Conservation (phyloP, 2,888 invertebrate genomes). For the Ophion costatus region DNA sequence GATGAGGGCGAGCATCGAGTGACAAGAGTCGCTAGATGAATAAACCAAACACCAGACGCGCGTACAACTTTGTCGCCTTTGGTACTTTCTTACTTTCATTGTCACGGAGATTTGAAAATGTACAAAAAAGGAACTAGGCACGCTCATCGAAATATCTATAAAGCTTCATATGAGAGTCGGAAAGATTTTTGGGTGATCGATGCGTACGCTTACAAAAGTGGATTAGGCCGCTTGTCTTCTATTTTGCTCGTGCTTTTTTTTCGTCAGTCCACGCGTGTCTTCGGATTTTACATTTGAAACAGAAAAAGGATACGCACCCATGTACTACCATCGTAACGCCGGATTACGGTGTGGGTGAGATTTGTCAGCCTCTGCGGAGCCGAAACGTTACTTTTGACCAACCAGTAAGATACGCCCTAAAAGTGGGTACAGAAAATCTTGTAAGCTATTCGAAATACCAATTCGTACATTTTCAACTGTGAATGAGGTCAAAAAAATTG, state of each 20-base stretch:
- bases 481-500: slow-evolving; percentile 29
- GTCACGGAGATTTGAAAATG: slow-evolving; percentile 7
- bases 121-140: background rate
- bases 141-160: background rate
- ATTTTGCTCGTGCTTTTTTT: slow-evolving; percentile 3
- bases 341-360: background rate
- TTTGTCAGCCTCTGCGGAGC: slow-evolving; percentile 1
- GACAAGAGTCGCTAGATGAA: background rate
- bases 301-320: background rate
- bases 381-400: slow-evolving; percentile 38
- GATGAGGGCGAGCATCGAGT: background rate
- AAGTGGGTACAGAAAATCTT: slow-evolving; percentile 1
- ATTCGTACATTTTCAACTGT: slow-evolving; percentile 15
- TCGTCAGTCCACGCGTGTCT: background rate
- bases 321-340: too few relatives aligned
- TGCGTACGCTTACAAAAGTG: slow-evolving; percentile 50
- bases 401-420: background rate
- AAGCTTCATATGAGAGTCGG: background rate
- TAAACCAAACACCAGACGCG: slow-evolving; percentile 26
- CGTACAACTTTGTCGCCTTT: background rate
- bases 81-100: slow-evolving; percentile 38
- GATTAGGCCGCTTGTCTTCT: slow-evolving; percentile 35
- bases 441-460: slow-evolving; percentile 37
- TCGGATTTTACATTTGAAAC: background rate
- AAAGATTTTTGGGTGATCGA: slow-evolving; percentile 42